A percentile compares a stretch with the other conserved stretches of the same genome.
phyloP scores from a whole-genome alignment of 2,113 vertebrate species.

The Peucedramus taeniatus region DNA sequence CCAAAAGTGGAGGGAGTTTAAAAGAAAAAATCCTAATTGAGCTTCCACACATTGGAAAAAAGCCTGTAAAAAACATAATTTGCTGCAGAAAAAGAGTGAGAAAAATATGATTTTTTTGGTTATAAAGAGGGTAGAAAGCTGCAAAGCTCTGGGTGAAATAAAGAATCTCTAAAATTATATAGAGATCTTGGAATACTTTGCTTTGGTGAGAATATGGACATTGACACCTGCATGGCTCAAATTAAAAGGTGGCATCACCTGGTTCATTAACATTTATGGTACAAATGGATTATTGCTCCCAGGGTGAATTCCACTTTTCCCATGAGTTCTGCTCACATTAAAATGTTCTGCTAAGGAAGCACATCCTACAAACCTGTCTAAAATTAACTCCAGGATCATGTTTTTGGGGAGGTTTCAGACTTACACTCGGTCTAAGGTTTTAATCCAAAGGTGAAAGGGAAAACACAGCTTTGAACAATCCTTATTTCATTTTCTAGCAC shows the following conservation, averaged over 20 bases:
- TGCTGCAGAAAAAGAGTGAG: background rate
- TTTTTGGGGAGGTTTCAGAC: background rate
- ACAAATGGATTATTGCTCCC: background rate
- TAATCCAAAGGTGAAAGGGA: background rate
- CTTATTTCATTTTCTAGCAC: background rate
- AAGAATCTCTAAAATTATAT: background rate
- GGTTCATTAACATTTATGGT: background rate
- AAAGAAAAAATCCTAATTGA: background rate
- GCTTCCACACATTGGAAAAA: background rate
- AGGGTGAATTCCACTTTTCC: background rate
- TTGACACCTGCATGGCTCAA: background rate
- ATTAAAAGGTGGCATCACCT: background rate
- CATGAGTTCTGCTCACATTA: background rate
- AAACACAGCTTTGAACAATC: background rate
- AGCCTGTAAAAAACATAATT: accelerated
- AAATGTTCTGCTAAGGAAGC: background rate
- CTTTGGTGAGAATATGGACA: background rate
- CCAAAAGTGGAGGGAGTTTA: background rate
- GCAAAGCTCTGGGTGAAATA: background rate
- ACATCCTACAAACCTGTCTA: background rate
- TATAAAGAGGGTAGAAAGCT: background rate
- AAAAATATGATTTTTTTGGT: background rate
- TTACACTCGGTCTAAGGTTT: background rate
- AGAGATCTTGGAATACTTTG: background rate
- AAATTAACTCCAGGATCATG: accelerated